Conservation (phyloP, 2,888 invertebrate species). For the Troides aeacus region DNA sequence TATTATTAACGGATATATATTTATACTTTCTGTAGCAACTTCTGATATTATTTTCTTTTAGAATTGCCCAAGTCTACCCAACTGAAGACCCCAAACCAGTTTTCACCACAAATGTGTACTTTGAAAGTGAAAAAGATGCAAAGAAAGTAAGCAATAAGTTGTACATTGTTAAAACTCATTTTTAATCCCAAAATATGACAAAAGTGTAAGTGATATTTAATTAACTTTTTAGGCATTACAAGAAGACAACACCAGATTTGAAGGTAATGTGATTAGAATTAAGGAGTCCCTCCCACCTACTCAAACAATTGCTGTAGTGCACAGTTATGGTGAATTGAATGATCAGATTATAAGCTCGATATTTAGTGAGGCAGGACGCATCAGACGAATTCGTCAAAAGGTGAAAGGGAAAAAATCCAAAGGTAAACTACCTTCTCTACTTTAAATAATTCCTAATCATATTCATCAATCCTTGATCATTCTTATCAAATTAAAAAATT, state of each 20-base stretch:
- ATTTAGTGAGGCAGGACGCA: conserved; percentile 53
- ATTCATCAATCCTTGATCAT: no score
- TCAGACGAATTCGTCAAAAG: conserved; percentile 54
- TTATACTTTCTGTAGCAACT: no score
- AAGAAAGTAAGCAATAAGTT: conserved; percentile 46
- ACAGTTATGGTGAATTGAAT: conserved; percentile 50
- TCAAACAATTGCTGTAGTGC: conserved; percentile 56
- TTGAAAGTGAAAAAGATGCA: conserved; percentile 55
- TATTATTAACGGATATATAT: no score
- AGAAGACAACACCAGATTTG: conserved; percentile 49
- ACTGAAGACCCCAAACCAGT: conserved; percentile 54
- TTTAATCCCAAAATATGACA: no score
- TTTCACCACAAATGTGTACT: conserved; percentile 62
- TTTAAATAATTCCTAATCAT: no score
- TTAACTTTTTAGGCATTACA: conserved; percentile 52
- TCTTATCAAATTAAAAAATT: conserved; percentile 11
- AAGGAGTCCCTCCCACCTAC: conserved; percentile 49
- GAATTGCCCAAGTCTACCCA: conserved; percentile 61
- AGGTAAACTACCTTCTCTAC: conserved; percentile 39
- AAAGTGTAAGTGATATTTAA: background rate
- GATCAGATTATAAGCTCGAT: conserved; percentile 50
- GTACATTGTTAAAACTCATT: background rate
- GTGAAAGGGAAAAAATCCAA: conserved; percentile 61
- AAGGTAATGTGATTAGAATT: conserved; percentile 51
- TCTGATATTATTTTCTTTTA: conserved; percentile 39